A percentile compares a stretch with the other conserved stretches of the same genome.
Conservation (phyloP, 2,888 invertebrate species). For the Harpagoxenus sublaevis region DNA sequence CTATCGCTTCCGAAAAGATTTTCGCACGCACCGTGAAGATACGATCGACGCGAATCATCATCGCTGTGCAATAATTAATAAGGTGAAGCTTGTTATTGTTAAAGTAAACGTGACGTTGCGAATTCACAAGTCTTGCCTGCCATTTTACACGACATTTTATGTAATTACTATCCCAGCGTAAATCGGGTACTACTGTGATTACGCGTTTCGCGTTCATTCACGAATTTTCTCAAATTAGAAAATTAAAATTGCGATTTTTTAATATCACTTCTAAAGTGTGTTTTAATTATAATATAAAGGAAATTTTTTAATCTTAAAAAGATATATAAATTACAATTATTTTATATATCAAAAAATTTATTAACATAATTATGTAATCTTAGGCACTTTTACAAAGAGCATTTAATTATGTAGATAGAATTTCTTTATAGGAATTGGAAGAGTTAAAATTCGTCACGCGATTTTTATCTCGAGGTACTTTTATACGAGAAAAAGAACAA, state of each 20-base stretch:
- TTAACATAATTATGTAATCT: background rate
- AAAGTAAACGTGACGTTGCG: background rate
- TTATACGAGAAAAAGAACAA: background rate
- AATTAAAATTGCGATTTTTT: background rate
- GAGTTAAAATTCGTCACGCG: background rate
- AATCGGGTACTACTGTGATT: background rate
- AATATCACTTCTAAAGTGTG: background rate
- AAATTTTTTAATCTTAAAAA: background rate
- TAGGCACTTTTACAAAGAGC: background rate
- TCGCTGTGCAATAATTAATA: conserved; percentile 3
- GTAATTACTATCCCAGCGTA: background rate
- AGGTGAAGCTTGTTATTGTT: conserved; percentile 2
- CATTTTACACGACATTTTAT: conserved; percentile 5
- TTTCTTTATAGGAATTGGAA: background rate
- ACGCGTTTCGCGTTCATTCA: background rate
- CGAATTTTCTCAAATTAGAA: background rate
- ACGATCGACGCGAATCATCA: background rate
- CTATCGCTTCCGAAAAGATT: conserved; percentile 1
- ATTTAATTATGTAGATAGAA: background rate
- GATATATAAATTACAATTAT: background rate
- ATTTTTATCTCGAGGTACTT: background rate
- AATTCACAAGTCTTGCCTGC: background rate
- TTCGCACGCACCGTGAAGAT: conserved; percentile 14
- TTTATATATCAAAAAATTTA: background rate
- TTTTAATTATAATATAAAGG: background rate